Evolutionary conservation across 2,113 vertebrate genomes (phyloP), one percentile per base, ranked within the genome.

Genomic region (Chlorocebus sabaeus): DNA sequence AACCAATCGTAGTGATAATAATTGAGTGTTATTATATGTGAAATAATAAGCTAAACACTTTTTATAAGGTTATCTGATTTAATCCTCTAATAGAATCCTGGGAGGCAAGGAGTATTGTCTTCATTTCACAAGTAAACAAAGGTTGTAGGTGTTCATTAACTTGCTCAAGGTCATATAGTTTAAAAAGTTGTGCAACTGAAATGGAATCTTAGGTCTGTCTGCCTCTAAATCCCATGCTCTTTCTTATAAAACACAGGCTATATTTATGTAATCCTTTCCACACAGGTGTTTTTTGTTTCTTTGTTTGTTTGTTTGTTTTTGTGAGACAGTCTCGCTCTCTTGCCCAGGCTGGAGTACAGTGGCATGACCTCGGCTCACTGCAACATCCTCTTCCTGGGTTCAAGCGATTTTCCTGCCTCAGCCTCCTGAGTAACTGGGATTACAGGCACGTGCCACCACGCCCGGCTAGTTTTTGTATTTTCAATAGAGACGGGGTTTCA

Each of bases 51-150:
- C 57, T 92, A 91, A 90, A 40, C 23, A 10, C 55, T 83, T 93
- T 83, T 93, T 52, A 55, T 64, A 80, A 4, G 50, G 17, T 86
- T 93, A 88, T 57, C n/a, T 80, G 64, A 84, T 82, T 93, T 90
- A 90, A 78, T 80, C 38, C 73, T 84, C 79, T 81, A 23, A 86
- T 73, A 82, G 79, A 50, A 92, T 86, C 20, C 45, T 89, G 57
- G 23, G 40, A 86, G n/a, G 67, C 38, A 89, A 35, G 40, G 82
- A 68, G 52, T 55, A 82, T 35, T 75, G 52, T 72, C 40, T 40
- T 87, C 55, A 83, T 92, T 94, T 95, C 87, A 89, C 23, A 96
- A 95, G 45, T 89, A 92, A 97, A 83, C 67, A 81, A 95, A 88
- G 14, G 8, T 61, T 89, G 43, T 23, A 55, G n/a, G 88, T 79